Evolutionary conservation across 2,797 vertebrate species (phyloP).

Genomic region (Acipenser transmontanus): DNA sequence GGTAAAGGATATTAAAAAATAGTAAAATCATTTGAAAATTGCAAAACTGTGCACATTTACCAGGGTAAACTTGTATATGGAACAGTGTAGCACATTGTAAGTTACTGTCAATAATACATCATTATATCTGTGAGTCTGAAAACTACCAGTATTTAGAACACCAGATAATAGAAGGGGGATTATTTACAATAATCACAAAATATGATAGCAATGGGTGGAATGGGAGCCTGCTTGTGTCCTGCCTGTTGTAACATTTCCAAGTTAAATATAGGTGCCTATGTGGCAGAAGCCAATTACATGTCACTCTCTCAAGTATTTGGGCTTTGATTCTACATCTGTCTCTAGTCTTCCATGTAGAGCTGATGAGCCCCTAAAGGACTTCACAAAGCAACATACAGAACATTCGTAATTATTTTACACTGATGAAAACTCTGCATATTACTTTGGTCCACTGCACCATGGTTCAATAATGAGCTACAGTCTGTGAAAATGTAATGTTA

Average conservation of each 20-base stretch:
- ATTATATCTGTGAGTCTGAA: too few species aligned
- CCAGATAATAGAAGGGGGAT: too few species aligned
- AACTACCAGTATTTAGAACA: too few species aligned
- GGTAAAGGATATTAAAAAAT: not conserved
- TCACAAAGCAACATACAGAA: constrained; percentile 5
- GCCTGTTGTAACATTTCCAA: too few species aligned
- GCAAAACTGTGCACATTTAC: too few species aligned
- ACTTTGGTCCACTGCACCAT: not conserved
- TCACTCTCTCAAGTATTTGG: constrained; percentile 1
- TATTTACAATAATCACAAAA: too few species aligned
- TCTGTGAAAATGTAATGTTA: not conserved
- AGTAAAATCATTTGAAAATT: too few species aligned
- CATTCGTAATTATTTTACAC: constrained; percentile 10
- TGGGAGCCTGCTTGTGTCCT: too few species aligned
- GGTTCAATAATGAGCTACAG: constrained; percentile 9
- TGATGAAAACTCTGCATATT: constrained; percentile 13
- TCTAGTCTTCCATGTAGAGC: constrained; percentile 2
- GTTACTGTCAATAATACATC: too few species aligned
- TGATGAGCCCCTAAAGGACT: constrained; percentile 12
- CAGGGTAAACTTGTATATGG: too few species aligned
- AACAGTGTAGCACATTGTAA: too few species aligned
- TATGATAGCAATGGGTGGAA: too few species aligned
- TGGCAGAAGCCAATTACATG: constrained; percentile 10
- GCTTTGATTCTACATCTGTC: constrained; percentile 10
- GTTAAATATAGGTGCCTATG: constrained; percentile 11